Base-by-base conservation (phyloP, 2,113 vertebrate genomes). In the Typhlomys cinereus region DNA sequence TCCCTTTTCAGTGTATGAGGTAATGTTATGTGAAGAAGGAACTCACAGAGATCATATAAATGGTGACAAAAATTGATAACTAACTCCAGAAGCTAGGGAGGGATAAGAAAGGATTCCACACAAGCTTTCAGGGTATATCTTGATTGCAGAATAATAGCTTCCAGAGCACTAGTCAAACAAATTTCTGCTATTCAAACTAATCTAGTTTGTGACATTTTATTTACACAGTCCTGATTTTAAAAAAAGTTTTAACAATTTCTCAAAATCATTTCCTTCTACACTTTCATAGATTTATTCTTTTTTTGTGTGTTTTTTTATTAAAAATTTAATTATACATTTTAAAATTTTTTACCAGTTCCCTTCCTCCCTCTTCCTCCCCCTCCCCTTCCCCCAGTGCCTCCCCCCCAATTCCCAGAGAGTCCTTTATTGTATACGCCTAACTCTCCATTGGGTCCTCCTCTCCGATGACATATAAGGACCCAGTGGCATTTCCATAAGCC, bases 191-290 rank as follows among this genome's bases (percentile, higher is more conserved):
- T 74, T 66, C 46, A 50, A 74, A 73, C 23, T 5, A 18, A 64
- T 14, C 23, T 15, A 46, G 27, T 79, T 78, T 50, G 23, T 62
- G 6, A 3, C 25, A 61, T 36, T 80, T 75, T 81, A n/a, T 66
- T 61, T 64, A 29, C 41, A 76, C 0, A n/a, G 14, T 21, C 39
- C 21, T 73, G 71, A 23, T 61, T 87, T 85, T 62, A 84, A 46
- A 62, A 89, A 75, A n/a, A n/a, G n/a, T n/a, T n/a, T n/a, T n/a
- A n/a, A n/a, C 89, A 91, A 36, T 70, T 91, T 84, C 48, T 52
- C 41, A 84, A 86, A 94, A 59, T 70, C n/a, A 92, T 54, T 54
- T 12, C 10, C 18, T 54, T 54, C n/a, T n/a, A n/a, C n/a, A n/a
- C n/a, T n/a, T n/a, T n/a, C n/a, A n/a, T n/a, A n/a, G n/a, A n/a